These are phyloP conservation scores for Danio tinwini DNA, from an alignment of 2,797 vertebrate genomes.

Conservation along the genomic window DNA sequence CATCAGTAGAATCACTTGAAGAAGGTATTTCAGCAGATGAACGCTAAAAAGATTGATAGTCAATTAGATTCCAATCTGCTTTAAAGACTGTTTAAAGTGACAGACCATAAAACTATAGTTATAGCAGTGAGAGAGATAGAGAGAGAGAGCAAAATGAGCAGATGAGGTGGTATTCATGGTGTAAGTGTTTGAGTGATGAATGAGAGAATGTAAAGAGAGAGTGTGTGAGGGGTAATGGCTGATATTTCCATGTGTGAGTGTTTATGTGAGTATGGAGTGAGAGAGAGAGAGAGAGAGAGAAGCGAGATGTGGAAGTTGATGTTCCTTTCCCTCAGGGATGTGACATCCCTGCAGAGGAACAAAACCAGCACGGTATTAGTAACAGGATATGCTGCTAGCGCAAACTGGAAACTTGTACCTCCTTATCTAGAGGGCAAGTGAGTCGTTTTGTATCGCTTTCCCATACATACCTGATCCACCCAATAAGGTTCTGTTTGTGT, in stretches of 20 bases:
- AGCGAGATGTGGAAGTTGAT: slow-evolving; percentile 75
- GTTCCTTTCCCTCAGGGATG: slow-evolving; percentile 74
- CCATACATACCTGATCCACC: slow-evolving; percentile 80
- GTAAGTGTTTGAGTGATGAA: slow-evolving; percentile 32
- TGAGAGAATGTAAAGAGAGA: slow-evolving; percentile 5
- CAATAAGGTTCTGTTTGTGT: slow-evolving; percentile 74
- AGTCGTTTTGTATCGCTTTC: slow-evolving; percentile 73
- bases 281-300: slow-evolving; percentile 62
- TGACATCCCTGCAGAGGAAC: slow-evolving; percentile 72
- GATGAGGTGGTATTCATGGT: too few species aligned
- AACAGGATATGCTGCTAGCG: slow-evolving; percentile 86
- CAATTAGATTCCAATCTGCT: too few species aligned
- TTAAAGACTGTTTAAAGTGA: too few species aligned
- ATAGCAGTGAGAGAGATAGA: too few species aligned
- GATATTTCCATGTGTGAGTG: slow-evolving; percentile 40
- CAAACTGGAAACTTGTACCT: slow-evolving; percentile 83
- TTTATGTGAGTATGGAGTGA: slow-evolving; percentile 41
- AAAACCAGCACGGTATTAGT: slow-evolving; percentile 86
- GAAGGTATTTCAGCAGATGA: too few species aligned
- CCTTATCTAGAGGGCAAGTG: slow-evolving; percentile 85
- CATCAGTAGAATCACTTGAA: too few species aligned
- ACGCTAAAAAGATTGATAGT: too few species aligned
- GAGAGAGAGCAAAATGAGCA: too few species aligned
- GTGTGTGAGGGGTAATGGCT: slow-evolving; percentile 20
- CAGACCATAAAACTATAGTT: too few species aligned